Evolutionary conservation across 2,113 vertebrate species (phyloP).

Genomic region (Pangasianodon hypophthalmus): DNA sequence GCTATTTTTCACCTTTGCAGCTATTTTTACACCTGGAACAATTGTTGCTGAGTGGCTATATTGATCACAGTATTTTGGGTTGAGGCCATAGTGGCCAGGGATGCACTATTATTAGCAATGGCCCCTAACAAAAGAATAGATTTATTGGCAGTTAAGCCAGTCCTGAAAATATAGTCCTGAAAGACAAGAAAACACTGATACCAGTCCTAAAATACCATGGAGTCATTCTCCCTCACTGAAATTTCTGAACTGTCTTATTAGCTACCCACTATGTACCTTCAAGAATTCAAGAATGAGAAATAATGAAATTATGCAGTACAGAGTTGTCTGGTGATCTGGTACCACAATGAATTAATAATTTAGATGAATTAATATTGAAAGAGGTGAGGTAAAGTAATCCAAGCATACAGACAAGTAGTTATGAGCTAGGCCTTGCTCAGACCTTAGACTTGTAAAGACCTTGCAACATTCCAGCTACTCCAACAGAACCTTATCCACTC

Average conservation of each 20-base stretch:
- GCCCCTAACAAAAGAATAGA: background rate
- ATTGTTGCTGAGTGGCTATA: background rate
- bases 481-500: background rate
- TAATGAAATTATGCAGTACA: background rate
- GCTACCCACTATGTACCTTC: background rate
- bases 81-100: background rate
- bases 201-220: background rate
- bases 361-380: background rate
- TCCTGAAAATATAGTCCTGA: background rate
- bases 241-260: background rate
- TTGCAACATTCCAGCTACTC: background rate
- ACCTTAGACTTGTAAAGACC: background rate
- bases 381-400: background rate
- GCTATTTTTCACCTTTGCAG: background rate
- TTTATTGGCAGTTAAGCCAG: background rate
- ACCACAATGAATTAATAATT: background rate
- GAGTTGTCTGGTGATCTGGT: background rate
- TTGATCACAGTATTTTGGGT: background rate
- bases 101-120: conserved; percentile 20
- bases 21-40: background rate
- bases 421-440: background rate
- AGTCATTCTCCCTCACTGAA: background rate
- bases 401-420: background rate
- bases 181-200: background rate
- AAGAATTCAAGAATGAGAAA: background rate